Evolutionary conservation across 2,113 vertebrate genomes (phyloP).

Genomic region (Struthidea cinerea): DNA sequence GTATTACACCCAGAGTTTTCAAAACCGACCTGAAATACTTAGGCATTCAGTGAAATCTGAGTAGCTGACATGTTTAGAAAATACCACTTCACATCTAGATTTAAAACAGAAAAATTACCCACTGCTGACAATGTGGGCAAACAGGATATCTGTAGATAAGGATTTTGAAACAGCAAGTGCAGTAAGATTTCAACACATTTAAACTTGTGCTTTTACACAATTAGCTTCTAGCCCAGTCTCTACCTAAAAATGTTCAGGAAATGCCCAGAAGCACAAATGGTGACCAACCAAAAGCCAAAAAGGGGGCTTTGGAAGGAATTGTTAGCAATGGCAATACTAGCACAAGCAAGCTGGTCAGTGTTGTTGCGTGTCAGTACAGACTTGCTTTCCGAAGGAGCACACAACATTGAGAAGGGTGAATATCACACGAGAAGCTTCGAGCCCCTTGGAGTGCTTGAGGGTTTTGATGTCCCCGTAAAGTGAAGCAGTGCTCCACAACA

Average conservation of each 20-base stretch:
- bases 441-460: neutral
- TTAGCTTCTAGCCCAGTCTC: neutral
- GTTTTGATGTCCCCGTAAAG: neutral
- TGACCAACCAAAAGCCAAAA: too few relatives aligned
- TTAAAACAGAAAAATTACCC: neutral
- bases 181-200: neutral
- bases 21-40: neutral
- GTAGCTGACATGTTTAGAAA: neutral
- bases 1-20: neutral
- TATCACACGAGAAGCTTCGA: neutral
- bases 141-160: conserved; percentile 39
- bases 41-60: neutral
- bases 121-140: neutral
- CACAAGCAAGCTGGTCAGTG: neutral
- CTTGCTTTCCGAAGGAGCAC: neutral
- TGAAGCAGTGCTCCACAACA: neutral
- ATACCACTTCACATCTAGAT: neutral
- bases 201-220: neutral
- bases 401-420: neutral
- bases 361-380: neutral
- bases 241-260: neutral
- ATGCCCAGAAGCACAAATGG: neutral
- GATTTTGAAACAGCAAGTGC: neutral
- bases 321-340: neutral
- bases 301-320: neutral